phyloP scores from a whole-genome alignment of 2,113 vertebrate species.

The Otocyon megalotis region DNA sequence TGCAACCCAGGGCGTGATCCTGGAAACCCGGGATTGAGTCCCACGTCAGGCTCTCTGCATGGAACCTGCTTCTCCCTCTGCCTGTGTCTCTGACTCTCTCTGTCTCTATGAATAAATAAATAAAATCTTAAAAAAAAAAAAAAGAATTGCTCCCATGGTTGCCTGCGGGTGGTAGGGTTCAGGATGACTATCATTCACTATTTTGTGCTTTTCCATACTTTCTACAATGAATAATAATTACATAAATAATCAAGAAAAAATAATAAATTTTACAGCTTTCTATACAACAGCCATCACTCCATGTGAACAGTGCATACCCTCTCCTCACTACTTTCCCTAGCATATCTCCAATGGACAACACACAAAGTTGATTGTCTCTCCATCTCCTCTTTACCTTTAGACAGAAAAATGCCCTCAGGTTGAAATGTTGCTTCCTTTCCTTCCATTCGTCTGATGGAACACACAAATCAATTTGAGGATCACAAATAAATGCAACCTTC shows the following conservation, averaged over 20 bases:
- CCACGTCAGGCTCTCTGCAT: too few relatives aligned
- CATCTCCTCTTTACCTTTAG: neutral
- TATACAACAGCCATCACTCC: neutral
- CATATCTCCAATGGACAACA: neutral
- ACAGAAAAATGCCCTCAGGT: neutral
- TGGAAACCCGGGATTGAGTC: too few relatives aligned
- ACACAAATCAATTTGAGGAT: conserved; percentile 20
- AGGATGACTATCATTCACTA: neutral
- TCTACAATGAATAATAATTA: conserved; percentile 38
- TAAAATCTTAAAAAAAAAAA: too few relatives aligned
- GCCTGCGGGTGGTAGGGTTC: neutral
- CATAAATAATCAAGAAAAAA: neutral
- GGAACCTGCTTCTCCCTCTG: too few relatives aligned
- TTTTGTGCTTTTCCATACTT: neutral
- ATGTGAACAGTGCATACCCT: neutral
- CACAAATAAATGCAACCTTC: conserved; percentile 45
- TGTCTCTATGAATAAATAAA: too few relatives aligned
- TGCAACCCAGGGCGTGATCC: too few relatives aligned
- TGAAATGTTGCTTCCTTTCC: neutral
- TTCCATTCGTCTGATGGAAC: neutral
- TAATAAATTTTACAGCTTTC: conserved; percentile 20
- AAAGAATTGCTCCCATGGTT: neutral
- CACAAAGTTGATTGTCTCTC: neutral
- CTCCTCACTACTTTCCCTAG: too few relatives aligned
- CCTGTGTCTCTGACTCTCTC: too few relatives aligned